Evolutionary conservation across 2,888 invertebrate species (phyloP).

Genomic region (Acrobasis consociella): DNA sequence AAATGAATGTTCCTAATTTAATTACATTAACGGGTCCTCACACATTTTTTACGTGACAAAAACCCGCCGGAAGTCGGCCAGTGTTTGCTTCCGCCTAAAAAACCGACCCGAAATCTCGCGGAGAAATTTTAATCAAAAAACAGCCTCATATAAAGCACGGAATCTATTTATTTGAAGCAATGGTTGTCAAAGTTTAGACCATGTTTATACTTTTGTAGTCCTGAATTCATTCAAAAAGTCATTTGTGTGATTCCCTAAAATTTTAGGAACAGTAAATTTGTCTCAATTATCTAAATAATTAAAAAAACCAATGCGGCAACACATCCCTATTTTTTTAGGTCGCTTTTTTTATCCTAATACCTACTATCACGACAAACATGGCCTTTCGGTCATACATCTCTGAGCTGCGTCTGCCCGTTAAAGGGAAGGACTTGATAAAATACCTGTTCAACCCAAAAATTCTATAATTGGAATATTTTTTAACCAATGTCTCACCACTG

Average conservation of each 20-base stretch:
- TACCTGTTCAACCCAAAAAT: too few relatives aligned
- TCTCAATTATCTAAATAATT: too few relatives aligned
- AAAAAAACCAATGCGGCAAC: too few relatives aligned
- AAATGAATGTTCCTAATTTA: conserved; percentile 40
- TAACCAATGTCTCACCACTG: background rate
- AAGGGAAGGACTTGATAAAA: too few relatives aligned
- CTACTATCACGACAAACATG: too few relatives aligned
- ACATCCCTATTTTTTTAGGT: too few relatives aligned
- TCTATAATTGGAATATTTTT: background rate
- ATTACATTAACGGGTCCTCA: conserved; percentile 50
- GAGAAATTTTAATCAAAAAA: conserved; percentile 45
- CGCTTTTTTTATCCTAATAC: too few relatives aligned
- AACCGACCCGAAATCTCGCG: conserved; percentile 48
- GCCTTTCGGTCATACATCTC: too few relatives aligned
- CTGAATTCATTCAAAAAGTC: too few relatives aligned
- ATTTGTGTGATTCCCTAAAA: background rate
- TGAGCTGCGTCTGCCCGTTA: too few relatives aligned
- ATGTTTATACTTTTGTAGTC: too few relatives aligned
- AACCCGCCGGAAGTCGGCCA: conserved; percentile 51
- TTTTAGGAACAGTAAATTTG: too few relatives aligned
- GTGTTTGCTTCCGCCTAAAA: conserved; percentile 65
- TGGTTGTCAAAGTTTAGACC: conserved; percentile 56
- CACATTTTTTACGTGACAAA: conserved; percentile 45
- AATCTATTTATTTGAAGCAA: conserved; percentile 46
- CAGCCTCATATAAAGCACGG: conserved; percentile 40